phyloP scores from a whole-genome alignment of 2,113 vertebrate genomes.

The Heliornis fulica region DNA sequence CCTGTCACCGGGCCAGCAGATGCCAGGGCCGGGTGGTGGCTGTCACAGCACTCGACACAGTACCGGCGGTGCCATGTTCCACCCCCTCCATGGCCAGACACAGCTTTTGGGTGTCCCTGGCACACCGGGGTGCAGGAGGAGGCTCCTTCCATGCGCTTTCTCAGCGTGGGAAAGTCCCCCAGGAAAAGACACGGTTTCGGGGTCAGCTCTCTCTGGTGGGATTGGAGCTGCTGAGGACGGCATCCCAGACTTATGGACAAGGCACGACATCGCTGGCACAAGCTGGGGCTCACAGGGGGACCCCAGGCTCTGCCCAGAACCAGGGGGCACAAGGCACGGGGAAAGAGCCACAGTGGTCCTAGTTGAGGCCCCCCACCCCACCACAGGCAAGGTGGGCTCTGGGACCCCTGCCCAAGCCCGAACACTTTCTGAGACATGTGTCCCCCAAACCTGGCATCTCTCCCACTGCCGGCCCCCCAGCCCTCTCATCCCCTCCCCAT shows the following conservation, averaged over 20 bases:
- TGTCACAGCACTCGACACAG: not conserved
- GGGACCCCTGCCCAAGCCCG: accelerated
- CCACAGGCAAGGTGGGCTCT: accelerated
- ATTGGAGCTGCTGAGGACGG: not conserved
- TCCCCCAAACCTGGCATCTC: not conserved
- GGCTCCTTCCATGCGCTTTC: not conserved
- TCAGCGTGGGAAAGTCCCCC: not conserved
- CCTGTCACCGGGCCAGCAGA: not conserved
- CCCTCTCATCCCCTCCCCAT: not conserved
- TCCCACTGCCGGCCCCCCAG: accelerated
- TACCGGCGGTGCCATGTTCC: not conserved
- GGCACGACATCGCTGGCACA: too few species aligned
- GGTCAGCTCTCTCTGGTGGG: accelerated
- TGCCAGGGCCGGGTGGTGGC: not conserved
- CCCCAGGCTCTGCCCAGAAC: not conserved
- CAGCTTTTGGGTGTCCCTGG: not conserved
- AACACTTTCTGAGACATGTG: accelerated
- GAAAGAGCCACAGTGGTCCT: not conserved
- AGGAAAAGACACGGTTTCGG: not conserved
- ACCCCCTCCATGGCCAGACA: accelerated
- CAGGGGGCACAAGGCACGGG: not conserved
- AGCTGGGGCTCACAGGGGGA: not conserved
- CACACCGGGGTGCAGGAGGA: not conserved
- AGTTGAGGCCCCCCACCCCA: not conserved
- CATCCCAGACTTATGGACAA: too few species aligned